phyloP scores from a whole-genome alignment of 2,113 vertebrate genomes.

The Phalacrocorax pelagicus region DNA sequence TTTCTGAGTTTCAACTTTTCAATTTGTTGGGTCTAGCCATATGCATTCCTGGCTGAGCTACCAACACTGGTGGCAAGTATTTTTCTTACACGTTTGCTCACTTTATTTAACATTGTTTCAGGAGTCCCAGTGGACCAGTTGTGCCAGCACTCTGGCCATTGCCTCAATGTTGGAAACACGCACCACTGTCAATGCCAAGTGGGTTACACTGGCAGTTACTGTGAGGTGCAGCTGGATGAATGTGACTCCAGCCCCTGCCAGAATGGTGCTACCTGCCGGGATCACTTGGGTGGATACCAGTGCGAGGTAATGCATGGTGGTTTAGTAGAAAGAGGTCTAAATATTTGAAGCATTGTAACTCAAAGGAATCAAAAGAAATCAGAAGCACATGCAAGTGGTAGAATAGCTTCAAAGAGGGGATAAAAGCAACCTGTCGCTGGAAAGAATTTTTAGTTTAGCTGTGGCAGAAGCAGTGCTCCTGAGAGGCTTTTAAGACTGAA shows the following conservation, averaged over 20 bases:
- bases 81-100: not conserved
- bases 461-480: not conserved
- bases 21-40: accelerated
- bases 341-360: not conserved
- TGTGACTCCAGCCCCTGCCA: slow-evolving; percentile 83
- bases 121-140: slow-evolving; percentile 76
- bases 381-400: not conserved
- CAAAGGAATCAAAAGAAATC: not conserved
- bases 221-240: slow-evolving; percentile 84
- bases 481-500: not conserved
- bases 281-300: slow-evolving; percentile 77
- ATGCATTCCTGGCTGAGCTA: not conserved
- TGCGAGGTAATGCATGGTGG: slow-evolving; percentile 70
- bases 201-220: slow-evolving; percentile 92
- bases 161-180: slow-evolving; percentile 77
- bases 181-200: slow-evolving; percentile 86
- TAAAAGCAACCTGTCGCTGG: not conserved
- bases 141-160: slow-evolving; percentile 85
- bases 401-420: not conserved
- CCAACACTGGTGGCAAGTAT: accelerated
- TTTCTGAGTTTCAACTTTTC: not conserved
- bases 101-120: slow-evolving; percentile 29
- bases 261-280: slow-evolving; percentile 79
- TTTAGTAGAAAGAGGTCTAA: not conserved
- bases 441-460: not conserved